Evolutionary conservation across 2,797 vertebrate genomes (phyloP).

Genomic region (Myotis pilosus): DNA sequence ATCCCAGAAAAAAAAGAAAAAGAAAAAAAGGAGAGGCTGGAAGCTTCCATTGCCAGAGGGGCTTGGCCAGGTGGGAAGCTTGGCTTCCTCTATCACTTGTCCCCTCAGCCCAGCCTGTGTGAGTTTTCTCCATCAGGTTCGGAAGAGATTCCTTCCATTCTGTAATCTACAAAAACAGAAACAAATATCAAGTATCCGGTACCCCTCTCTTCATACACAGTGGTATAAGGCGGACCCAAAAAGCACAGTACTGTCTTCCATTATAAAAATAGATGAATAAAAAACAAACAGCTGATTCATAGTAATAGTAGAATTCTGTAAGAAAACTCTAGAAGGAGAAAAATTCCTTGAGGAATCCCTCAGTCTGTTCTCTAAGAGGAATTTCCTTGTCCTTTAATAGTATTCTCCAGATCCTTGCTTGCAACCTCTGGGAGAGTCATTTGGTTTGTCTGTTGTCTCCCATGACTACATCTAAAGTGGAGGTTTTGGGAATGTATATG

Average conservation of each 20-base stretch:
- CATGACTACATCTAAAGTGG: neutral
- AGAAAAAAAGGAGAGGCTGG: too few species aligned
- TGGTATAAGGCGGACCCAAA: neutral
- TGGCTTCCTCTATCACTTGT: too few species aligned
- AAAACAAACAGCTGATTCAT: neutral
- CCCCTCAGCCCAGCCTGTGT: neutral
- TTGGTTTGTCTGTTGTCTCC: neutral
- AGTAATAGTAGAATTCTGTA: neutral
- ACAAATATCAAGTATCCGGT: neutral
- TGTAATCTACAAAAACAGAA: neutral
- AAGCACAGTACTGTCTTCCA: neutral
- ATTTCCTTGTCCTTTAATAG: neutral
- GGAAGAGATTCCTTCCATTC: neutral
- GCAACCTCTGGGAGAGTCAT: neutral
- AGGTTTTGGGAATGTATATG: neutral
- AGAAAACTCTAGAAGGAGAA: neutral
- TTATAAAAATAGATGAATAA: neutral
- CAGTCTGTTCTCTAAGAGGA: neutral
- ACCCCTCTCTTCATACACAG: neutral
- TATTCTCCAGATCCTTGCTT: neutral
- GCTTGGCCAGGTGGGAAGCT: too few species aligned
- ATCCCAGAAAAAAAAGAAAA: too few species aligned
- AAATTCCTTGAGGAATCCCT: neutral
- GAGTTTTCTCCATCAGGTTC: neutral
- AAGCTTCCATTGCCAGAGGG: too few species aligned